Base-by-base conservation (phyloP, 2,888 invertebrate genomes). In the Leptinotarsa peninsularis region DNA sequence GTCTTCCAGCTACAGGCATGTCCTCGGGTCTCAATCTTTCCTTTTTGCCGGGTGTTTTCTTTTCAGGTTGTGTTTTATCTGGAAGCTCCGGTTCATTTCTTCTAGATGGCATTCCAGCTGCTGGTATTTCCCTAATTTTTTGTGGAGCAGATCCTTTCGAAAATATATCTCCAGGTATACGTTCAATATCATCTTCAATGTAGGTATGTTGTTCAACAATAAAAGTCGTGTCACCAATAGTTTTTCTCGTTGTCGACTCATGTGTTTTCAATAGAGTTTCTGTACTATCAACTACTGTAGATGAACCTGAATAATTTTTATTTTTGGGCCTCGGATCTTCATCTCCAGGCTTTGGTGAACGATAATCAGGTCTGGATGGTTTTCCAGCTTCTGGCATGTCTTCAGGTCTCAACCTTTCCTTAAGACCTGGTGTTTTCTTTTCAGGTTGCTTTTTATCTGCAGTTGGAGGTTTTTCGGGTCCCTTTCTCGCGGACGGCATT, bases 211-310 rank as follows among this genome's bases (percentile, higher is more conserved):
- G 71, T 23, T 80, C 80, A 71, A 84, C 79, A 66, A 83, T 67
- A 72, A 83, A 82, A 49, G 82, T 81, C 81, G 84, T 81, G 2
- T 78, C 82, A 75, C 85, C 84, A 77, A 78, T 84, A 10, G 21
- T 56, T n/a, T 81, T 70, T 49, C 80, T 83, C 4, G 83, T 84
- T 79, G 84, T 85, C 0, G 81, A 80, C 77, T 85, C 84, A 5
- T 77, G 77, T 15, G 78, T 71, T 69, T 81, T 81, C 1, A 80
- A 82, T 3, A 81, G 54, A 43, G 56, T 56, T 54, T 74, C 74
- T 21, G 4, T 60, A 49, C n/a, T 66, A 27, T 74, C 74, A 21
- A 70, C 2, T 4, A 27, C 60, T n/a, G 66, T 74, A 49, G 50
- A 63, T 21, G 49, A 68, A 54, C 63, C 33, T 17, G 33, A 33